phyloP scores from a whole-genome alignment of 2,888 invertebrate genomes.

The Dusona sp. region DNA sequence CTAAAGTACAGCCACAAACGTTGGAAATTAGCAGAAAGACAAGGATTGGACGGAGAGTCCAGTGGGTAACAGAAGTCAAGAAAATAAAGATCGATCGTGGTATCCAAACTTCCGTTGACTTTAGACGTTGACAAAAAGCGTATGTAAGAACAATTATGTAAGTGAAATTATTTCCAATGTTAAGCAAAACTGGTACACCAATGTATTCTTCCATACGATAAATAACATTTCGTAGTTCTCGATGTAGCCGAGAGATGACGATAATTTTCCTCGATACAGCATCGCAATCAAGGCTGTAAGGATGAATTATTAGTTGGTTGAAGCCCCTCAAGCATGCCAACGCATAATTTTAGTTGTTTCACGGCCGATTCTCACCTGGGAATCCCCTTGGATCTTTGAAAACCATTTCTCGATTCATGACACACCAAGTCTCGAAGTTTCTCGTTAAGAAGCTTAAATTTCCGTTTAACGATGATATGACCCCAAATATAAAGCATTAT shows the following conservation, averaged over 20 bases:
- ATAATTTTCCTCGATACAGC: background rate
- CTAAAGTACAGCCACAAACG: constrained; percentile 37
- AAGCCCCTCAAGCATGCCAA: background rate
- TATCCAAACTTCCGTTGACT: background rate
- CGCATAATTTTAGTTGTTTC: background rate
- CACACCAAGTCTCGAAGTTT: constrained; percentile 9
- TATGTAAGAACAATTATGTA: background rate
- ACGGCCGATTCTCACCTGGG: background rate
- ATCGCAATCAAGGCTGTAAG: background rate
- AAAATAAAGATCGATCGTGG: background rate
- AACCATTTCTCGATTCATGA: background rate
- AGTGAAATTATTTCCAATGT: background rate
- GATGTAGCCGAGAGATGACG: constrained; percentile 40
- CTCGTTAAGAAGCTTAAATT: constrained; percentile 36
- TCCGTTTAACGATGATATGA: constrained; percentile 13
- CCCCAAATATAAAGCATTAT: constrained; percentile 2
- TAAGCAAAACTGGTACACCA: constrained; percentile 17
- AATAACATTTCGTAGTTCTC: constrained; percentile 35
- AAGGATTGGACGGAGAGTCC: background rate
- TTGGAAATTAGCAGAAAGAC: constrained; percentile 3
- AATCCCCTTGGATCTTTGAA: background rate
- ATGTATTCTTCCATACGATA: constrained; percentile 21
- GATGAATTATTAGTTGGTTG: background rate
- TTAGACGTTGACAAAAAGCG: background rate
- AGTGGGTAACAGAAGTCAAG: background rate